Conservation (phyloP, 2,888 invertebrate species). For the Tetanocera ferruginea region DNA sequence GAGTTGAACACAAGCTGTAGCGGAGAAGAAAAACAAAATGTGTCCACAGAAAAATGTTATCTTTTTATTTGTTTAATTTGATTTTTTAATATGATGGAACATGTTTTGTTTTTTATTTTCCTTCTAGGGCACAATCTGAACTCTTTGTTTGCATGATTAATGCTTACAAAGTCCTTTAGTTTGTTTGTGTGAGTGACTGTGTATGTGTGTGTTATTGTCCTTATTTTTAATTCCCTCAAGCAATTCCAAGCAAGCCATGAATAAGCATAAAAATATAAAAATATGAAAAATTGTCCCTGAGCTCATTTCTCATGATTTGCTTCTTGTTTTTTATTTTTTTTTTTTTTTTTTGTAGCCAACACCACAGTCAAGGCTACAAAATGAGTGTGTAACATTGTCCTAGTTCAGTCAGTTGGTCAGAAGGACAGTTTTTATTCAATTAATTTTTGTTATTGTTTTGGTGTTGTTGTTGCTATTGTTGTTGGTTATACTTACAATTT, state of each 20-base stretch:
- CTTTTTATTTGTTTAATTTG: background rate
- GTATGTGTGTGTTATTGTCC: background rate
- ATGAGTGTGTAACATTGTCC: too few species aligned
- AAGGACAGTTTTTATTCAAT: background rate
- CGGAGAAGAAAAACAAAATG: background rate
- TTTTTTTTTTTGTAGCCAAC: slow-evolving; percentile 1
- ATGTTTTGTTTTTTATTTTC: background rate
- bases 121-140: background rate
- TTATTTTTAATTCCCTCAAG: slow-evolving; percentile 48
- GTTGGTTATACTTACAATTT: slow-evolving; percentile 67
- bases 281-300: slow-evolving; percentile 19
- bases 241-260: slow-evolving; percentile 31
- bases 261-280: slow-evolving; percentile 10
- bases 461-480: slow-evolving; percentile 33
- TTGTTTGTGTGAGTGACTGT: slow-evolving; percentile 9
- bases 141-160: slow-evolving; percentile 7
- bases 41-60: background rate
- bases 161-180: background rate
- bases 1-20: background rate
- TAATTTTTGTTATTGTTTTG: slow-evolving; percentile 24
- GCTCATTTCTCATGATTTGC: slow-evolving; percentile 16
- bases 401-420: too few species aligned
- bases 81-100: background rate
- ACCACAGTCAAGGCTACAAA: slow-evolving; percentile 3
- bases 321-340: slow-evolving; percentile 24